These are phyloP conservation scores for Montipora cactus DNA, from an alignment of 64 coral and sea anemone species.

Conservation along the genomic window DNA sequence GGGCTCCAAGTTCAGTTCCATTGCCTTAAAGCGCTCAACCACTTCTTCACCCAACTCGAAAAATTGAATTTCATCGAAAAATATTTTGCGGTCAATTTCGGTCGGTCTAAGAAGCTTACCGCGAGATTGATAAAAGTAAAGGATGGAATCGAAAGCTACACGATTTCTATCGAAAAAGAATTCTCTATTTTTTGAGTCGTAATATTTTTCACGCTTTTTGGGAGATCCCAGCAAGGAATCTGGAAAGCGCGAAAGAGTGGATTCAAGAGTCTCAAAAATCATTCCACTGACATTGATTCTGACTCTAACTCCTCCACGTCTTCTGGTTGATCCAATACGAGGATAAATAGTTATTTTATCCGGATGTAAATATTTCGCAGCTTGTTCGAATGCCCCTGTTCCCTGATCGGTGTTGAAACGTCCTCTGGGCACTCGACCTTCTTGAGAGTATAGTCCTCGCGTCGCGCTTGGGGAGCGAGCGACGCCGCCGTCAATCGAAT, in stretches of 20 bases:
- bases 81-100: constrained; percentile 68
- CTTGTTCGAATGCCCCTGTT: constrained; percentile 63
- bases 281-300: constrained; percentile 81
- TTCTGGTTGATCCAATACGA: constrained; percentile 18
- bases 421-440: constrained; percentile 12
- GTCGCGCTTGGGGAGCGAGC: constrained; percentile 7
- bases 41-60: constrained; percentile 65
- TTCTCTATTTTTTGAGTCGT: constrained; percentile 66
- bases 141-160: constrained; percentile 67
- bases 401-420: constrained; percentile 55
- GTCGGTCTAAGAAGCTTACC: constrained; percentile 63
- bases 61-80: constrained; percentile 67
- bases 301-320: constrained; percentile 44
- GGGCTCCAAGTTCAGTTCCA: constrained; percentile 19
- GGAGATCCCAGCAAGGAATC: constrained; percentile 62
- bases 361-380: constrained; percentile 39
- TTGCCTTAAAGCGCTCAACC: constrained; percentile 54
- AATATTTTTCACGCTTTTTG: constrained; percentile 64
- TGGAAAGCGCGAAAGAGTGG: constrained; percentile 70
- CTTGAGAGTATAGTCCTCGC: constrained; percentile 9
- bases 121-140: constrained; percentile 77
- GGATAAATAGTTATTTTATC: constrained; percentile 41
- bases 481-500: constrained; percentile 34
- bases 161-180: constrained; percentile 82
- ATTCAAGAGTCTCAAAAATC: constrained; percentile 72